Evolutionary conservation across 2,888 invertebrate genomes (phyloP), one percentile per base, ranked within the genome.

Genomic region (Rhagonycha lutea): DNA sequence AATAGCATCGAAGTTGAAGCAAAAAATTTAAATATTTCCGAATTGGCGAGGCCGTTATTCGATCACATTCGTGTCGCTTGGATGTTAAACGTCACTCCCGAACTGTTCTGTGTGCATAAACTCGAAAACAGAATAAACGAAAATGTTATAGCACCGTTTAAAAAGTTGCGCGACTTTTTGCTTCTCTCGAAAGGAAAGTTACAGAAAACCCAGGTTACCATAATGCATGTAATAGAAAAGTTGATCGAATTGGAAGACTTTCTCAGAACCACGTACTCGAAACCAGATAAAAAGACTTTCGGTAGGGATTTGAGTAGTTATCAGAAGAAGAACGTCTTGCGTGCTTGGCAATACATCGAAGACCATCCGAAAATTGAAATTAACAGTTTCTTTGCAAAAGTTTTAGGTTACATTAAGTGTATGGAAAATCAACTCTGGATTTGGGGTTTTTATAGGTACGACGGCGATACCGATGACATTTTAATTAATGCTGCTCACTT

Each of bases 341-440:
- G 83, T 14, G 87, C 87, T 5, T 87, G 87, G 87, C 84, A 84
- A 61, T 86, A 79, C 70, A 87, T 87, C 14, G 86, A 87, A 73
- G 83, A 81, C 9, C 85, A 86, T 80, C 87, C 87, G 4, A 87
- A 85, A 75, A 87, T 87, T 47, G 86, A 87, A 76, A 85, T 87
- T 14, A 85, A 86, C 73, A 83, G 83, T 72, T 87, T 87, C 72
- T 87, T 86, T 73, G 81, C 82, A 3, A 86, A 86, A 80, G 86
- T 87, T n/a, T 79, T 86, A 62, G 86, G 86, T 5, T 87, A 87
- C 72, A 86, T 87, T 63, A 86, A 86, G 73, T 86, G 86, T 68
- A 86, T 87, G 87, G 87, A 87, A 73, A 87, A 86, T 76, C 87
- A 87, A 80, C 74, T 87, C 62, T 87, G 87, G 87, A 87, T 87